These are phyloP conservation scores for Mantis religiosa DNA, from an alignment of 2,888 invertebrate species.

Conservation along the genomic window DNA sequence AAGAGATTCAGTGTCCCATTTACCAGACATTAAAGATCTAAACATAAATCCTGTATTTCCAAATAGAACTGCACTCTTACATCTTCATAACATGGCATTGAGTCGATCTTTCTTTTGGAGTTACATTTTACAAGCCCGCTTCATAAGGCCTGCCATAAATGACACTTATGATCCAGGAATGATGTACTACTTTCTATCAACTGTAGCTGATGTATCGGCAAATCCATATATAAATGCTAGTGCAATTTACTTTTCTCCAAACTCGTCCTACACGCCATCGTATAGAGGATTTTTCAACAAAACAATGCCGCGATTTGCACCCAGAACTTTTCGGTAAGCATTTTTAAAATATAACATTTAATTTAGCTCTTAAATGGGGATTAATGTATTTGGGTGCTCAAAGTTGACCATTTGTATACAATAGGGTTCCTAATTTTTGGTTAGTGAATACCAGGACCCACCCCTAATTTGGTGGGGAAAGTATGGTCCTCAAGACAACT, in stretches of 20 bases:
- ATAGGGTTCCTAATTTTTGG: no score
- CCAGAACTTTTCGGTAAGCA: slow-evolving; percentile 68
- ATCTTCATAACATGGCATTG: slow-evolving; percentile 94
- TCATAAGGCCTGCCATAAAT: slow-evolving; percentile 84
- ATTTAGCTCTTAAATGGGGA: no score
- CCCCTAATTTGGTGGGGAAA: no score
- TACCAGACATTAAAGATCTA: slow-evolving; percentile 89
- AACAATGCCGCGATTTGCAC: slow-evolving; percentile 90
- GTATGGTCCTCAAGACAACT: no score
- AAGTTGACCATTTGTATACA: no score
- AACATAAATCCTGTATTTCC: slow-evolving; percentile 92
- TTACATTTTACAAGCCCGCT: slow-evolving; percentile 85
- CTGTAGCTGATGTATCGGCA: slow-evolving; percentile 90
- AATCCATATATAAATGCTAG: slow-evolving; percentile 90
- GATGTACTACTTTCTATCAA: slow-evolving; percentile 95
- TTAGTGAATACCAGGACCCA: no score
- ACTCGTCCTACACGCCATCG: slow-evolving; percentile 89
- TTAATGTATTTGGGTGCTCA: no score
- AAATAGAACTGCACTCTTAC: slow-evolving; percentile 87
- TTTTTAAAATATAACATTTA: background rate
- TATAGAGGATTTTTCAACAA: slow-evolving; percentile 95
- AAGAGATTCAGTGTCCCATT: slow-evolving; percentile 80
- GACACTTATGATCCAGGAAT: slow-evolving; percentile 95
- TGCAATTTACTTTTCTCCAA: slow-evolving; percentile 89
- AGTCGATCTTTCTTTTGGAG: slow-evolving; percentile 95